Evolutionary conservation across 2,888 invertebrate species (phyloP).

Genomic region (Volucella zonaria): DNA sequence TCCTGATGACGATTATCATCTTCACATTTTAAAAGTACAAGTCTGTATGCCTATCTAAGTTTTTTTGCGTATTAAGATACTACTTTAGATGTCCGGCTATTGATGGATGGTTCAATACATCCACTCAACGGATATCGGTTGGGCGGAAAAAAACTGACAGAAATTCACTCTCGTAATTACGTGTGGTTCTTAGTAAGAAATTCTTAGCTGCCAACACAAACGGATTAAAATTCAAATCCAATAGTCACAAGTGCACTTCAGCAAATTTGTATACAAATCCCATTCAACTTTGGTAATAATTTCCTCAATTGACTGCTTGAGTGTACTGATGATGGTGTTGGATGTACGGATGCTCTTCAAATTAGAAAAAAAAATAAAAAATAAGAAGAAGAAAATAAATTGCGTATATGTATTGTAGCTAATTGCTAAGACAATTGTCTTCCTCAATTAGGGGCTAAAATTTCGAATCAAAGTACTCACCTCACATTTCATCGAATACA

Average conservation of each 20-base stretch:
- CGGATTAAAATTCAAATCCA: slow-evolving; percentile 18
- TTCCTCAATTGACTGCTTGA: slow-evolving; percentile 37
- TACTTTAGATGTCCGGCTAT: slow-evolving; percentile 33
- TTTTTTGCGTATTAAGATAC: slow-evolving; percentile 25
- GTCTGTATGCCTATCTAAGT: neutral
- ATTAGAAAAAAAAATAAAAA: neutral
- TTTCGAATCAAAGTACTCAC: slow-evolving; percentile 28
- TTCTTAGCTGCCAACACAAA: slow-evolving; percentile 25
- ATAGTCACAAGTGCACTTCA: slow-evolving; percentile 1
- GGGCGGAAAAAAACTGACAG: slow-evolving; percentile 4
- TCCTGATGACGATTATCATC: slow-evolving; percentile 24
- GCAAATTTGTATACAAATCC: neutral
- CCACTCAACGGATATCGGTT: slow-evolving; percentile 12
- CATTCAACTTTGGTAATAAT: slow-evolving; percentile 20
- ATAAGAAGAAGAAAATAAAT: neutral
- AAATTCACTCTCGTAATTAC: slow-evolving; percentile 11
- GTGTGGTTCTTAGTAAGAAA: neutral
- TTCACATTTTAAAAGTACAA: neutral
- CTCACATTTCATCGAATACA: slow-evolving; percentile 13
- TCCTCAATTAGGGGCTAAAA: slow-evolving; percentile 29
- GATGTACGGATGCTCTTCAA: neutral
- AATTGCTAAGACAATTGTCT: slow-evolving; percentile 46
- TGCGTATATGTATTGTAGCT: slow-evolving; percentile 17
- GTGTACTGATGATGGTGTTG: neutral
- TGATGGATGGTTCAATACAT: slow-evolving; percentile 41